A percentile compares a stretch with the other conserved stretches of the same genome.
Conservation (phyloP, 2,113 vertebrate species). For the Equus przewalskii region DNA sequence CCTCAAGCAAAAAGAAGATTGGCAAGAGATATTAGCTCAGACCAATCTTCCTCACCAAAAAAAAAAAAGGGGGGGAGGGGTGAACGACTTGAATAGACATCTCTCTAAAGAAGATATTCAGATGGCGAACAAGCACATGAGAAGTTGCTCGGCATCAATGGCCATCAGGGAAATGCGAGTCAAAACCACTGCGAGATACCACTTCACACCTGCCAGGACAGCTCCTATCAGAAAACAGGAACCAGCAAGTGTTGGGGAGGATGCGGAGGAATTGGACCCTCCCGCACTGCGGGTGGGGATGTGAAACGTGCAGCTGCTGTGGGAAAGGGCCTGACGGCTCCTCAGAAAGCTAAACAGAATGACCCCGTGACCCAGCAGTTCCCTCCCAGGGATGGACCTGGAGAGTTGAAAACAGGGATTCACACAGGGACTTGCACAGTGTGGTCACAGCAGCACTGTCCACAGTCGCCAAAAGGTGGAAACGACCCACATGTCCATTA, state of each 20-base stretch:
- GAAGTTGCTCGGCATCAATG: not conserved
- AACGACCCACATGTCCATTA: not conserved
- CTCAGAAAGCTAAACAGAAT: not conserved
- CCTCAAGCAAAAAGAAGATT: too few species aligned
- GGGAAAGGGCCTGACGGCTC: not conserved
- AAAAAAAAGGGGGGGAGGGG: not conserved
- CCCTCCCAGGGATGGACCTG: not conserved
- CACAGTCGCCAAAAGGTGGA: not conserved
- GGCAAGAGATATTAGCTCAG: too few species aligned
- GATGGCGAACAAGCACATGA: not conserved
- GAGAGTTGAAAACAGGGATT: not conserved
- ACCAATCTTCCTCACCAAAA: too few species aligned
- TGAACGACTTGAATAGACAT: not conserved
- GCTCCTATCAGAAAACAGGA: not conserved
- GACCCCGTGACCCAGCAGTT: not conserved
- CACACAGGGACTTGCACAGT: not conserved
- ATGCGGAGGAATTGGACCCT: not conserved
- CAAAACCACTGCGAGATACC: not conserved
- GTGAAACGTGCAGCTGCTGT: too few species aligned
- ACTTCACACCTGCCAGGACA: not conserved
- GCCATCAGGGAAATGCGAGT: not conserved
- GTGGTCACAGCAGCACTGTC: not conserved
- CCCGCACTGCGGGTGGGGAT: not conserved
- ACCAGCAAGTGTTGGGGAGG: not conserved
- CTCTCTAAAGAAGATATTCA: not conserved